Conservation (phyloP, 2,797 vertebrate species). For the Periparus ater region DNA sequence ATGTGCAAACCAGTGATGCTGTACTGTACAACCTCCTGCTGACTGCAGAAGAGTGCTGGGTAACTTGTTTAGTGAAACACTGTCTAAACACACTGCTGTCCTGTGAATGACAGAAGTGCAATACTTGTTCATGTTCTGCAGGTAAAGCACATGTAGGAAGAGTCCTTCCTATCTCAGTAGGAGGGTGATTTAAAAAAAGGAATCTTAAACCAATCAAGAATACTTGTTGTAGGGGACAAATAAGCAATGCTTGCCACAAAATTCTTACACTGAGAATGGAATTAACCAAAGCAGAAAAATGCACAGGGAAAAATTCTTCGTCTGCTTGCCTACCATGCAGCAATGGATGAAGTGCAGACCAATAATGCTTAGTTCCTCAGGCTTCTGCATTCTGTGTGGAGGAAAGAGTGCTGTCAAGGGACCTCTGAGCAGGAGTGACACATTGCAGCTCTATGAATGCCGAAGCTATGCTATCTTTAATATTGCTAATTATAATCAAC, state of each 20-base stretch:
- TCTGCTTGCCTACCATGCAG: neutral
- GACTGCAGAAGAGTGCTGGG: neutral
- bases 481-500: neutral
- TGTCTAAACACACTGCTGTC: neutral
- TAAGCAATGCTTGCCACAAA: neutral
- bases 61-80: neutral
- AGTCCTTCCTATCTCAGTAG: neutral
- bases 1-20: rapidly evolving
- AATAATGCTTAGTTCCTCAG: neutral
- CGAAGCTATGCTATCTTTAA: neutral
- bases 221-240: neutral
- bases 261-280: neutral
- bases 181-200: neutral
- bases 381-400: neutral
- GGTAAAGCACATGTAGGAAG: neutral
- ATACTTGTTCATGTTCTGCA: neutral
- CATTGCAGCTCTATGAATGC: neutral
- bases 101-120: neutral
- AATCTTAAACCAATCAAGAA: neutral
- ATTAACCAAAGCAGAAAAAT: neutral
- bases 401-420: neutral
- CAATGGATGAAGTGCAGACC: neutral
- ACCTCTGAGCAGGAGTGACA: neutral
- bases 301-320: neutral
- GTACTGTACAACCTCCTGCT: neutral